phyloP scores from a whole-genome alignment of 2,797 vertebrate genomes.

The Sparidentex hasta region DNA sequence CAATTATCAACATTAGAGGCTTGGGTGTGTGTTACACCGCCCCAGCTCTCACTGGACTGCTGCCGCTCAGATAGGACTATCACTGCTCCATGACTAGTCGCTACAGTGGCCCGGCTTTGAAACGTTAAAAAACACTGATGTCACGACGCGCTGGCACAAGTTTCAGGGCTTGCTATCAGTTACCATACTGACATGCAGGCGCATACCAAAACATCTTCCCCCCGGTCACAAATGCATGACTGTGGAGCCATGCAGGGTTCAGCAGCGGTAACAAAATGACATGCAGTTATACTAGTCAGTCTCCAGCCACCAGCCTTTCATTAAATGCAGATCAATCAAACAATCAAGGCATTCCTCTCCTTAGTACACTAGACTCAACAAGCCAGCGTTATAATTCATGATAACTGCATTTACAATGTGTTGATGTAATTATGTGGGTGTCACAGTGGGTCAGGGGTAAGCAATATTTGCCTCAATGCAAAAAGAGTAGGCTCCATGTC shows the following conservation, averaged over 20 bases:
- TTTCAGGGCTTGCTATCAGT: not conserved
- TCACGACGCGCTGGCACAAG: not conserved
- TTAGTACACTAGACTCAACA: not conserved
- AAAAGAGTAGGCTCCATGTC: not conserved
- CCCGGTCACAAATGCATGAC: not conserved
- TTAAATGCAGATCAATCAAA: not conserved
- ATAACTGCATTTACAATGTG: not conserved
- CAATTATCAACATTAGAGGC: constrained; percentile 22
- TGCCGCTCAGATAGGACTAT: constrained; percentile 73
- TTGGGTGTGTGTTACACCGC: constrained; percentile 49
- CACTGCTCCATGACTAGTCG: constrained; percentile 34
- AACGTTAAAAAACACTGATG: constrained; percentile 5
- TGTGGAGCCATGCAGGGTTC: not conserved
- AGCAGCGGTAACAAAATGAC: not conserved
- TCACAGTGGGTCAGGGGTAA: constrained; percentile 1
- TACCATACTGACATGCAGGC: not conserved
- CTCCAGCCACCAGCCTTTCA: not conserved
- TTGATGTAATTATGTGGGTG: constrained; percentile 8
- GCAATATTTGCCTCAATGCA: not conserved
- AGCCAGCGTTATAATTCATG: not conserved
- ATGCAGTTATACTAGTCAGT: not conserved
- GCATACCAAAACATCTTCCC: not conserved
- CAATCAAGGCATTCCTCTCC: not conserved
- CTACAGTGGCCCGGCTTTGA: not conserved
- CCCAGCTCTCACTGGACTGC: constrained; percentile 45